Percentiles rank a stretch among this genome's conserved stretches.
Evolutionary conservation across 1,140 invertebrate genomes (phyloP).

Genomic region (Drosophila fuyamai): DNA sequence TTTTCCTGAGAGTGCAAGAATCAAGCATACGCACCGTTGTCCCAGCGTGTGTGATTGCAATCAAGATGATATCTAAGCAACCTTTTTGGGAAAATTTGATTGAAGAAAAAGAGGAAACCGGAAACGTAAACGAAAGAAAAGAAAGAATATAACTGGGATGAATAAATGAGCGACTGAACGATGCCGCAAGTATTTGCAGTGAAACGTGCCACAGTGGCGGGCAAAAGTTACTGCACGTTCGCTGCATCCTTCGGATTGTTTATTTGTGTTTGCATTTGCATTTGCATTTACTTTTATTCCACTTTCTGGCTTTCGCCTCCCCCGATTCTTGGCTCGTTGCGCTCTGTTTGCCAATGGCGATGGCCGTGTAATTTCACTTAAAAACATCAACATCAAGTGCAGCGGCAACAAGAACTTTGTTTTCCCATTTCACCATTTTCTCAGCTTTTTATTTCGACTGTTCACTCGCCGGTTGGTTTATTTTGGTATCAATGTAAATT

Average conservation of each 20-base stretch:
- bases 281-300: conserved; percentile 69
- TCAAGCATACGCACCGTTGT: conserved; percentile 77
- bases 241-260: conserved; percentile 54
- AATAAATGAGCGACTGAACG: conserved; percentile 42
- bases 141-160: not conserved
- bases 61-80: conserved; percentile 37
- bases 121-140: not conserved
- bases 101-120: not conserved
- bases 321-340: conserved; percentile 31
- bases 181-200: conserved; percentile 30
- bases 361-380: conserved; percentile 73
- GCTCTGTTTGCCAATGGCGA: conserved; percentile 66
- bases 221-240: conserved; percentile 49
- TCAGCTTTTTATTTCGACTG: conserved; percentile 17
- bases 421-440: not conserved
- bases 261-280: conserved; percentile 59
- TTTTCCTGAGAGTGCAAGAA: conserved; percentile 2
- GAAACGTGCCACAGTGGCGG: conserved; percentile 51
- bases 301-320: conserved; percentile 48
- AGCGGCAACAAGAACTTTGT: conserved; percentile 32
- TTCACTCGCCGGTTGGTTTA: conserved; percentile 29
- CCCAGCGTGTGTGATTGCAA: conserved; percentile 9
- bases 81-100: conserved; percentile 33
- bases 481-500: conserved; percentile 79
- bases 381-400: conserved; percentile 62